Evolutionary conservation across 2,888 invertebrate species (phyloP), one percentile per base, ranked within the genome.

Genomic region (Cylloceria caligata): DNA sequence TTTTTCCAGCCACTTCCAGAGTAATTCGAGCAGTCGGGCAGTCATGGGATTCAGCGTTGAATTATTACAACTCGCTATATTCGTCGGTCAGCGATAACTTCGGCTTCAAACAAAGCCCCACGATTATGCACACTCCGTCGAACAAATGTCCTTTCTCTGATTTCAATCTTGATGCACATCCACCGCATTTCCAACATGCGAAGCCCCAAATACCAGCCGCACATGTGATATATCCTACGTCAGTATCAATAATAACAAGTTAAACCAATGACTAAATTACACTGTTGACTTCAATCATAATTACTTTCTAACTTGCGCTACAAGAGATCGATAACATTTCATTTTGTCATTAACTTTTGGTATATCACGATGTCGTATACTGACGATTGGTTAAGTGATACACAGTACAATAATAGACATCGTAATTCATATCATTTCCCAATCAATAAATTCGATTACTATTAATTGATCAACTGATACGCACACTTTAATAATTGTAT

Each of bases 151-250:
- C 69, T 11, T 55, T 55, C 36, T 13, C 57, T 13, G 57, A 57
- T 30, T 71, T 71, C 27, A 13, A 45, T 19, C 27, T 2, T 0
- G 4, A 16, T 16, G 39, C 27, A 24, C 55, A 39, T 16, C 4
- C 57, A 13, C 57, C 16, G 42, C 42, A 42, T 57, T 55, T 30
- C 71, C 57, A 57, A 45, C 57, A 42, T 5, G 2, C 57, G 3
- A 19, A 16, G 34, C n/a, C 30, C 36, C 16, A n/a, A n/a, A 19
- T 34, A 60, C 34, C 60, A 9, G 7, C 55, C 5, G 9, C 71
- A 3, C 57, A 57, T 42, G 71, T n/a, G n/a, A n/a, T 42, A 71
- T 57, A 71, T 71, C 71, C 71, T 19, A 42, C 57, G 71, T 71
- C 13, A 57, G 71, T 71, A 71, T 30, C 30, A 13, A 57, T 57